These are phyloP conservation scores for Hyles lineata DNA, from an alignment of 2,888 invertebrate genomes.

Conservation along the genomic window DNA sequence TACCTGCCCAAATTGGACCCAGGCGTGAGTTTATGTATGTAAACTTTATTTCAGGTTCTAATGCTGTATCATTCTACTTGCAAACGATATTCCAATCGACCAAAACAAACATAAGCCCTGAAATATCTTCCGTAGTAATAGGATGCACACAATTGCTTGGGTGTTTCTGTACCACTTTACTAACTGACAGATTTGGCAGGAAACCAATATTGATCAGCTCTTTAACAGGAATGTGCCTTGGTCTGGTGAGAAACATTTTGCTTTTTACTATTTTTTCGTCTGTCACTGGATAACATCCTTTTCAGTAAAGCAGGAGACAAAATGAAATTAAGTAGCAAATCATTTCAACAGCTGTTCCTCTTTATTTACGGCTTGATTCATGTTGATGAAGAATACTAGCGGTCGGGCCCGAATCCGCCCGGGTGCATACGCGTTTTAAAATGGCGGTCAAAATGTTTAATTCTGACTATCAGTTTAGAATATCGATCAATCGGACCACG, in stretches of 20 bases:
- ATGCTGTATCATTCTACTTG: constrained; percentile 61
- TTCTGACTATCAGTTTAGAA: no score
- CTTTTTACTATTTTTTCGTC: not conserved
- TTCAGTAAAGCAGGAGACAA: not conserved
- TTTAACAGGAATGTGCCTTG: constrained; percentile 51
- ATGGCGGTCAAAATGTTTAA: no score
- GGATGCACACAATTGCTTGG: constrained; percentile 62
- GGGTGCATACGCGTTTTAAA: no score
- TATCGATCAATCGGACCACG: no score
- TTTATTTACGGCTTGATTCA: no score
- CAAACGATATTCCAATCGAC: constrained; percentile 66
- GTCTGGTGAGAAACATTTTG: constrained; percentile 51
- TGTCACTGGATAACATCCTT: not conserved
- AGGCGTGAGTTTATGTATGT: not conserved
- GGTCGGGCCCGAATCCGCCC: no score
- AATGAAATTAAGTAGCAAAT: no score
- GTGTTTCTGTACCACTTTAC: constrained; percentile 54
- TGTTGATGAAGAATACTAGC: no score
- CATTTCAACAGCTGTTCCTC: no score
- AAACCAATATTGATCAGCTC: constrained; percentile 51
- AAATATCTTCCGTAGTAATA: constrained; percentile 60
- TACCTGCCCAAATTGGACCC: no score
- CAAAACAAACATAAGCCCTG: constrained; percentile 57
- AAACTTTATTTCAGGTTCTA: constrained; percentile 46
- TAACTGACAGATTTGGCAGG: constrained; percentile 58